Conservation (phyloP, 2,797 vertebrate species). For the Borostomias antarcticus region DNA sequence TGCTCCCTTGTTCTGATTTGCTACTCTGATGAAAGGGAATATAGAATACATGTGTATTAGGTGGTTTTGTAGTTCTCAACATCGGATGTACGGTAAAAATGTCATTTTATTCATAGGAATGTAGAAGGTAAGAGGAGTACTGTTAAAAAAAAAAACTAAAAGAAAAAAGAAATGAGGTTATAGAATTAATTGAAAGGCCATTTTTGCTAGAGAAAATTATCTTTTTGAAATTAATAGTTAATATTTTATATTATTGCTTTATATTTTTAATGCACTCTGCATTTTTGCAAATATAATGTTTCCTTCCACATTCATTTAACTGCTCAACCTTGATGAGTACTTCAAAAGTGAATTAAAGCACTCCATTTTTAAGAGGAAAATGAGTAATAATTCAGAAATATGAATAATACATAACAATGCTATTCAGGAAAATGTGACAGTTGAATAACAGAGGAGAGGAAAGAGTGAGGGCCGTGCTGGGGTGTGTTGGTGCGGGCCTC, state of each 20-base stretch:
- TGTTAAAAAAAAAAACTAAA: conserved; percentile 34
- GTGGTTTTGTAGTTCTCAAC: conserved; percentile 41
- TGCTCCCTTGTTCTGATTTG: conserved; percentile 32
- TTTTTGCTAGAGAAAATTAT: conserved; percentile 70
- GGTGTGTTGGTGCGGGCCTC: conserved; percentile 32
- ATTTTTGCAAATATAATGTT: conserved; percentile 84
- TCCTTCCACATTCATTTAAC: conserved; percentile 78
- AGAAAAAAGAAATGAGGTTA: conserved; percentile 39
- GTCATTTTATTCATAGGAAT: conserved; percentile 51
- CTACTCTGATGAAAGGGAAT: conserved; percentile 38
- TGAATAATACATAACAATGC: conserved; percentile 85
- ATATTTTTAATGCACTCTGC: conserved; percentile 83
- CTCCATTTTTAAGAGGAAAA: conserved; percentile 81
- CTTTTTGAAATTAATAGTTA: conserved; percentile 80
- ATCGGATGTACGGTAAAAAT: conserved; percentile 51
- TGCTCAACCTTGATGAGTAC: conserved; percentile 79
- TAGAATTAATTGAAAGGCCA: conserved; percentile 70
- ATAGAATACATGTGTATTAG: conserved; percentile 17
- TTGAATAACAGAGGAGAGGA: conserved; percentile 68
- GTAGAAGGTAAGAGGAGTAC: conserved; percentile 34
- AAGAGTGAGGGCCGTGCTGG: conserved; percentile 46
- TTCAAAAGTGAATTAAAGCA: conserved; percentile 84
- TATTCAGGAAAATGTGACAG: conserved; percentile 75
- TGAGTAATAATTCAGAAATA: conserved; percentile 85
- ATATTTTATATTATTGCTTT: conserved; percentile 80